Percentiles rank a stretch among this genome's conserved stretches.
These are phyloP conservation scores for Muscicapa striata DNA, from an alignment of 2,797 vertebrate species.

Conservation along the genomic window DNA sequence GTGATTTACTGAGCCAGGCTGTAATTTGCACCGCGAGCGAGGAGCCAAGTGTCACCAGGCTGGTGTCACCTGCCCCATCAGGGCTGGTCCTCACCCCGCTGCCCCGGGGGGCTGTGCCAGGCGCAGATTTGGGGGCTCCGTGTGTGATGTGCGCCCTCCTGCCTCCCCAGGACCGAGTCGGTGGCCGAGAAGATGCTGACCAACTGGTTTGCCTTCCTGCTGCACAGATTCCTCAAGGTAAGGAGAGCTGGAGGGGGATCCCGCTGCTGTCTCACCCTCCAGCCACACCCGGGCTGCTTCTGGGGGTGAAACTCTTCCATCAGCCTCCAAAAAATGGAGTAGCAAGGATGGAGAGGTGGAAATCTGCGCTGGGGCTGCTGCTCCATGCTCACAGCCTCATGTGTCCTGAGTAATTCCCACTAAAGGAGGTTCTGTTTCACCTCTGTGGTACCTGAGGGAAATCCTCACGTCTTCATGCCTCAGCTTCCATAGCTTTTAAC, in stretches of 20 bases:
- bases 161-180: conserved; percentile 88
- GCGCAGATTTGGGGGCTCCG: not conserved
- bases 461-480: not conserved
- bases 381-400: not conserved
- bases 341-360: not conserved
- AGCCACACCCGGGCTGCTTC: fast-evolving
- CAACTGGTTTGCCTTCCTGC: conserved; percentile 97
- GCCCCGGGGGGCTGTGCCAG: no score
- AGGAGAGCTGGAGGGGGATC: not conserved
- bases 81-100: not conserved
- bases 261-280: not conserved
- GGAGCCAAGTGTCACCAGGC: conserved; percentile 54
- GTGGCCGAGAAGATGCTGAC: conserved; percentile 99
- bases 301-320: not conserved
- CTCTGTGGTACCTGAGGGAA: not conserved
- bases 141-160: not conserved
- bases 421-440: not conserved
- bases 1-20: conserved; percentile 69
- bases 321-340: not conserved
- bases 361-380: not conserved
- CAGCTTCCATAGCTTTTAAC: not conserved
- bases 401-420: fast-evolving
- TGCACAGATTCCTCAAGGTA: conserved; percentile 98
- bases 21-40: conserved; percentile 71
- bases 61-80: conserved; percentile 6